These are phyloP conservation scores for Cataglyphis rosenhaueri DNA, from an alignment of 2,888 invertebrate species.

Conservation along the genomic window DNA sequence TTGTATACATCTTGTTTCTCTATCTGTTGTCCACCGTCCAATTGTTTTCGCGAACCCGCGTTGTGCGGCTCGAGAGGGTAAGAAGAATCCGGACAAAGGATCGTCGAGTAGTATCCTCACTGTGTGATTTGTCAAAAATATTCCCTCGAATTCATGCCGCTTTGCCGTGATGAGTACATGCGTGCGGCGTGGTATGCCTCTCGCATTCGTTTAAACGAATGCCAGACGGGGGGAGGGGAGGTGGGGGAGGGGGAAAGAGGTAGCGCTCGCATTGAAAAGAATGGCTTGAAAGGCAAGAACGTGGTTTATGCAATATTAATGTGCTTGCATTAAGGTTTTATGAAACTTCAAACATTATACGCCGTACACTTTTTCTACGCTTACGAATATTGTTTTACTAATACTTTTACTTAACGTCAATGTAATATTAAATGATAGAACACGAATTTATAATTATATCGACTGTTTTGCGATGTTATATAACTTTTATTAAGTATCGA, in stretches of 20 bases:
- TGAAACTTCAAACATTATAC: background rate
- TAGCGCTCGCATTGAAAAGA: constrained; percentile 19
- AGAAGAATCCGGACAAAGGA: constrained; percentile 36
- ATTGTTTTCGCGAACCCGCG: constrained; percentile 11
- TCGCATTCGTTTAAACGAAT: constrained; percentile 48
- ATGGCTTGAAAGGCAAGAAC: constrained; percentile 8
- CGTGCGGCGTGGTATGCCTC: constrained; percentile 37
- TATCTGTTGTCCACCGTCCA: constrained; percentile 24
- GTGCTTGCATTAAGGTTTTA: constrained; percentile 8
- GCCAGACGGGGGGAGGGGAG: background rate
- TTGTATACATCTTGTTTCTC: constrained; percentile 4
- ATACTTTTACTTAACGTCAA: background rate
- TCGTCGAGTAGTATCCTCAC: constrained; percentile 7
- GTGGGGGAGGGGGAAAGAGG: too few species aligned
- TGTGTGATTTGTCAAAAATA: constrained; percentile 72
- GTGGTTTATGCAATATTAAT: constrained; percentile 17
- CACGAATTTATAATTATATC: too few species aligned
- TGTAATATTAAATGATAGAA: background rate
- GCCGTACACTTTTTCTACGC: background rate
- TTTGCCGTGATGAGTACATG: constrained; percentile 49
- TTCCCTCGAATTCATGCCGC: constrained; percentile 62
- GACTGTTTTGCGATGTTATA: too few species aligned
- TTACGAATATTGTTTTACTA: background rate
- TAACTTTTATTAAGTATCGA: too few species aligned
- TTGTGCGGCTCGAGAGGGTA: constrained; percentile 25